phyloP scores from a whole-genome alignment of 2,113 vertebrate species.

The Megaceryle maxima region DNA sequence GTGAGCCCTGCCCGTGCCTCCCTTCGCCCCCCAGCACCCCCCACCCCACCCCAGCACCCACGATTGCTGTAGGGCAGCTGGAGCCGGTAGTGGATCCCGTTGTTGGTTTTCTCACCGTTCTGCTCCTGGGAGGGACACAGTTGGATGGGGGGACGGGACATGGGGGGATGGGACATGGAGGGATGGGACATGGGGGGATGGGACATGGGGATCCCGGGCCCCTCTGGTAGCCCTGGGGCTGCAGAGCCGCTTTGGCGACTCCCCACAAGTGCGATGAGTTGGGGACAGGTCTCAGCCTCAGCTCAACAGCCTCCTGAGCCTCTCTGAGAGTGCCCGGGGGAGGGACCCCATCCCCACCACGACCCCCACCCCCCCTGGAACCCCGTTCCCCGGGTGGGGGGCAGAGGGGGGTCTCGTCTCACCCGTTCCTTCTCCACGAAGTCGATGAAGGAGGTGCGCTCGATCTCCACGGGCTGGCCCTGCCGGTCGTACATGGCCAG shows the following conservation, averaged over 20 bases:
- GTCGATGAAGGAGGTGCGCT: constrained; percentile 93
- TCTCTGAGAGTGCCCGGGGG: too few relatives aligned
- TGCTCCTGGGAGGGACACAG: constrained; percentile 62
- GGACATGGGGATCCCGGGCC: too few relatives aligned
- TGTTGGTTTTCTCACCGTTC: constrained; percentile 91
- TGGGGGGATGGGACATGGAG: not conserved
- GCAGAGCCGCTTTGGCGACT: too few relatives aligned
- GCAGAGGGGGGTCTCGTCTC: constrained; percentile 33
- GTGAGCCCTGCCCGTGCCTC: not conserved
- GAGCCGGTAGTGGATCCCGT: constrained; percentile 93
- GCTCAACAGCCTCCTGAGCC: too few relatives aligned
- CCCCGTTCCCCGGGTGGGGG: not conserved
- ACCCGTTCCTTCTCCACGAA: constrained; percentile 97
- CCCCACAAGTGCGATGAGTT: too few relatives aligned
- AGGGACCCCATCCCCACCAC: not conserved
- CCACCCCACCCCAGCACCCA: constrained; percentile 38
- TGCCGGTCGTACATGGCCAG: constrained; percentile 96
- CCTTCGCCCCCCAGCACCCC: not conserved
- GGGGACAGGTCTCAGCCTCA: too few relatives aligned
- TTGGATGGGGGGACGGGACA: not conserved
- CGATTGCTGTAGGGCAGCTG: constrained; percentile 95
- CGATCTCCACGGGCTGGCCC: constrained; percentile 95
- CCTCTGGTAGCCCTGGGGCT: too few relatives aligned
- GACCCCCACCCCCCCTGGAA: rapidly evolving
- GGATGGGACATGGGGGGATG: too few relatives aligned